Evolutionary conservation across 2,113 vertebrate species (phyloP), one percentile per base, ranked within the genome.

Genomic region (Dipodomys stephensi): DNA sequence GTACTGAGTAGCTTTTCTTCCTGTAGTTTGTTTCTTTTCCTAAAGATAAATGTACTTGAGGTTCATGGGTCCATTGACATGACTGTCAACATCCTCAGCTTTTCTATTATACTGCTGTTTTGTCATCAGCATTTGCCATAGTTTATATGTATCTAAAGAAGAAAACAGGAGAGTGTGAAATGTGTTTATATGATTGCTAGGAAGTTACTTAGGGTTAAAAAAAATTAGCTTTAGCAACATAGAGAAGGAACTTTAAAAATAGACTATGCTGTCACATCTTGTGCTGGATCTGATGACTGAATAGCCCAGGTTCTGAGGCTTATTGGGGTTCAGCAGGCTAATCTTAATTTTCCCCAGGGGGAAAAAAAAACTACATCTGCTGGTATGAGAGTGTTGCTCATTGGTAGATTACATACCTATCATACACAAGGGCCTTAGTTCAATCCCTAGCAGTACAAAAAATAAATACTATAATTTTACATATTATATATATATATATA

Each of bases 141-240:
- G 78, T 83, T 83, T 71, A 22, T 69, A 35, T 64, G 18, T 74
- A 7, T 77, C 30, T 53, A 53, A 82, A 92, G 64, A 82, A 76
- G 15, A 89, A 77, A 92, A 67, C 16, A 68, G 27, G 30, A 4
- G 46, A 13, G 0, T 71, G 15, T 77, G n/a, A 8, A 67, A 20
- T 81, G 74, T 71, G 22, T 35, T 22, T 79, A 71, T 71, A 9
- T 80, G 65, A 74, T 89, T 85, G 53, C 60, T 88, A 89, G 44
- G 44, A 68, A 84, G 69, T 88, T 57, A 68, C 44, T 83, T 67
- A 4, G 22, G 39, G 30, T 69, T 68, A 89, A 27, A 8, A 68
- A 88, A 57, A 57, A 57, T 89, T 53, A 88, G 20, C 39, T 92
- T 84, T 12, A 81, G 74, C 1, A n/a, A 46, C 82, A 88, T n/a